phyloP scores from a whole-genome alignment of 2,797 vertebrate genomes.

The Liasis olivaceus region DNA sequence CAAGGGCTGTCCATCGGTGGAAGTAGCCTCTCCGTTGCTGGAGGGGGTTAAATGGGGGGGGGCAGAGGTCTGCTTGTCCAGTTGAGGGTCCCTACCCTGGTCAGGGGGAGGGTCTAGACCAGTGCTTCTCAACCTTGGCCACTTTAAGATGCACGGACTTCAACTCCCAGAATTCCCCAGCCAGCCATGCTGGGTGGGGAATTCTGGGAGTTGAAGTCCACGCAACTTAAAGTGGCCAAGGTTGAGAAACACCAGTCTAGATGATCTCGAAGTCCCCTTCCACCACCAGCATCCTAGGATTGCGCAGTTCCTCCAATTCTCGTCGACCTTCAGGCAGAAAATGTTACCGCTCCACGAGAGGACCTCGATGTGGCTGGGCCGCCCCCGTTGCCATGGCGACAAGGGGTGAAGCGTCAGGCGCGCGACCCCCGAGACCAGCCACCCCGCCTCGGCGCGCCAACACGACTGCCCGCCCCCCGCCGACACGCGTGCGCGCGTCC shows the following conservation, averaged over 20 bases:
- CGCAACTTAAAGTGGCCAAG: too few species aligned
- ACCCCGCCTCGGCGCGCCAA: background rate
- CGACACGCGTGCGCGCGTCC: background rate
- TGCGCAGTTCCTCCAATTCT: background rate
- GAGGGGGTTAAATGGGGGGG: too few species aligned
- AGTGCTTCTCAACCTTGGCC: too few species aligned
- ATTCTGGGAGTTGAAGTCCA: too few species aligned
- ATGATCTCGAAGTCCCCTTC: background rate
- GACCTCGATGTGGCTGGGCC: background rate
- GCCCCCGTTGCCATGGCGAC: background rate
- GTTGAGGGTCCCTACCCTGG: too few species aligned
- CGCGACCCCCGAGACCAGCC: background rate
- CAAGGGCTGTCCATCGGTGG: too few species aligned
- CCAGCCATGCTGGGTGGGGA: too few species aligned
- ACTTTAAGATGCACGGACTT: too few species aligned
- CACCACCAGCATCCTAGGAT: background rate
- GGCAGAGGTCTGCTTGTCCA: too few species aligned
- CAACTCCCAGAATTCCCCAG: too few species aligned
- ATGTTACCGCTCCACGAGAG: background rate
- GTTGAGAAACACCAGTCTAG: background rate
- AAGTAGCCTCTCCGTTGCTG: too few species aligned
- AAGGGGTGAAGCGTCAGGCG: background rate
- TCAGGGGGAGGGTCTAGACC: too few species aligned
- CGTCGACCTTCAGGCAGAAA: background rate
- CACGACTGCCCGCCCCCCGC: background rate